These are phyloP conservation scores for Allolobophora icterica DNA, from an alignment of 2,888 invertebrate genomes.

Conservation along the genomic window DNA sequence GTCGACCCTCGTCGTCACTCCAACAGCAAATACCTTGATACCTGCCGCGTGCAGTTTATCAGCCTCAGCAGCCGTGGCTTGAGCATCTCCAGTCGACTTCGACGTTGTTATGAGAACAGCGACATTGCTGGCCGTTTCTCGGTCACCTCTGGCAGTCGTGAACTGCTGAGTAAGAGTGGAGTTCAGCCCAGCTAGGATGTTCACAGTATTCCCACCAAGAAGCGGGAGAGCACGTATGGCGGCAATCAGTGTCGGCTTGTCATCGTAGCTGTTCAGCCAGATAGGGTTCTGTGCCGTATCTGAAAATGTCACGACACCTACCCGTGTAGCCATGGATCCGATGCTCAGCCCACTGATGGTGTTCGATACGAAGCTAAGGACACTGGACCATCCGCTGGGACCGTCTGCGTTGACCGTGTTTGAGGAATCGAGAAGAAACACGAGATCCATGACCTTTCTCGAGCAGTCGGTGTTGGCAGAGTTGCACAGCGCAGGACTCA, in stretches of 20 bases:
- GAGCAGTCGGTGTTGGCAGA: constrained; percentile 20
- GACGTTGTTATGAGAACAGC: constrained; percentile 32
- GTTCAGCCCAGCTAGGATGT: constrained; percentile 11
- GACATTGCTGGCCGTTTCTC: constrained; percentile 34
- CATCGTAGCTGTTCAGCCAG: neutral
- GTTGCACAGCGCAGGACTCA: neutral
- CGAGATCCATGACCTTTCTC: constrained; percentile 9
- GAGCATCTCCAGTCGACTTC: neutral
- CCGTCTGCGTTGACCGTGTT: neutral
- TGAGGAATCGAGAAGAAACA: constrained; percentile 18
- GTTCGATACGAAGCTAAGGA: constrained; percentile 29
- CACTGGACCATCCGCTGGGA: constrained; percentile 23
- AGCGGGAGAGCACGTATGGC: constrained; percentile 18
- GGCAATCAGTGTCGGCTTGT: constrained; percentile 27
- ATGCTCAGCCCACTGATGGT: constrained; percentile 32
- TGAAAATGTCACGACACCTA: constrained; percentile 35
- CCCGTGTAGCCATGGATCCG: constrained; percentile 3
- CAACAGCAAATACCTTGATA: constrained; percentile 24
- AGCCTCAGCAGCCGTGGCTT: constrained; percentile 24
- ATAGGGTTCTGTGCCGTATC: neutral
- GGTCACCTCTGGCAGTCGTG: neutral
- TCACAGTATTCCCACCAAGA: neutral
- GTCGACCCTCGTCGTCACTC: constrained; percentile 6
- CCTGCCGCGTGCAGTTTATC: neutral
- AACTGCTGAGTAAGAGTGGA: neutral